Evolutionary conservation across 53 echinoderm and acorn worm species (phyloP).

Genomic region (Antedon mediterranea): DNA sequence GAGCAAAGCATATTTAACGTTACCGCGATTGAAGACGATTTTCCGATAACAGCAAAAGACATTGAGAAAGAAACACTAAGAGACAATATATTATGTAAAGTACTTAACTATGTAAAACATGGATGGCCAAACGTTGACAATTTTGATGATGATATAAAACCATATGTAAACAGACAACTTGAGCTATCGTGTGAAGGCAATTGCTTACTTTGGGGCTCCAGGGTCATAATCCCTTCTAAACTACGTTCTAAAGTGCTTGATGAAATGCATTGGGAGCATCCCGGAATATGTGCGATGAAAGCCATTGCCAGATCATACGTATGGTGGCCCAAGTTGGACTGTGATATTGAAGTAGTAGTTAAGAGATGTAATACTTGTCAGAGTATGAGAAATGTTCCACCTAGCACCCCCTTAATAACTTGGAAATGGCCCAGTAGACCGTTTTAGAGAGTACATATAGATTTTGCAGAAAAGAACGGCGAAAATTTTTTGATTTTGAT

Average conservation of each 20-base stretch:
- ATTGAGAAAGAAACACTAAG: slow-evolving; percentile 22
- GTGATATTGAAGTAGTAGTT: slow-evolving; percentile 21
- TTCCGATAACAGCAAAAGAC: slow-evolving; percentile 37
- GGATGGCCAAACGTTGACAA: not conserved
- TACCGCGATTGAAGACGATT: slow-evolving; percentile 24
- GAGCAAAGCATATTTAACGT: not conserved
- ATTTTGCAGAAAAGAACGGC: slow-evolving; percentile 31
- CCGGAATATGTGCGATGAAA: slow-evolving; percentile 27
- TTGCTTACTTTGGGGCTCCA: slow-evolving; percentile 24
- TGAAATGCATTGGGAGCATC: slow-evolving; percentile 25
- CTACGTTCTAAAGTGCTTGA: slow-evolving; percentile 8
- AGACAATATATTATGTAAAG: not conserved
- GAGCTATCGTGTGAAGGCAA: not conserved
- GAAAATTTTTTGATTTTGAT: slow-evolving; percentile 30
- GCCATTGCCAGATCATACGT: slow-evolving; percentile 18
- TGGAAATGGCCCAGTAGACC: slow-evolving; percentile 33
- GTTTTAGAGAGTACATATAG: slow-evolving; percentile 34
- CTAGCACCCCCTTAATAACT: slow-evolving; percentile 20
- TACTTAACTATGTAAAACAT: not conserved
- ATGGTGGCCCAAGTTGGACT: slow-evolving; percentile 26
- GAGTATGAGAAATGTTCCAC: slow-evolving; percentile 13
- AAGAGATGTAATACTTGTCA: slow-evolving; percentile 23
- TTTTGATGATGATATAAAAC: not conserved
- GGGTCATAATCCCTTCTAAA: slow-evolving; percentile 15
- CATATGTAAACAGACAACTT: not conserved